These are phyloP conservation scores for Whitmania pigra DNA, from an alignment of 1,140 invertebrate genomes.

Conservation along the genomic window DNA sequence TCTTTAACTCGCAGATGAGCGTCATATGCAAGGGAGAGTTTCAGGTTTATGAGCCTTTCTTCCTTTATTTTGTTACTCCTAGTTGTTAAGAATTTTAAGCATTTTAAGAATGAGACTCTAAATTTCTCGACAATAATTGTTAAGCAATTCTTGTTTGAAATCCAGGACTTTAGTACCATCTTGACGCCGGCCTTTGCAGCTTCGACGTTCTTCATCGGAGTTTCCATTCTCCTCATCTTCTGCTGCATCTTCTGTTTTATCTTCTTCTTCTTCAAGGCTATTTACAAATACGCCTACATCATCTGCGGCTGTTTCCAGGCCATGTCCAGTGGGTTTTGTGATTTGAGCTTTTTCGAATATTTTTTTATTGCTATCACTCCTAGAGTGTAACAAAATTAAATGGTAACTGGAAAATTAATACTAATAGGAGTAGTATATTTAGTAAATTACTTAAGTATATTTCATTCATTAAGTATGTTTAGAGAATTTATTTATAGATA, in stretches of 20 bases:
- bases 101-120: background rate
- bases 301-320: slow-evolving; percentile 86
- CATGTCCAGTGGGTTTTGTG: slow-evolving; percentile 65
- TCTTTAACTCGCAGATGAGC: slow-evolving; percentile 41
- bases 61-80: background rate
- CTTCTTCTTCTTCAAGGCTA: slow-evolving; percentile 83
- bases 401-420: no score
- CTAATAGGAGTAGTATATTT: no score
- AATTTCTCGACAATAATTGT: background rate
- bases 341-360: background rate
- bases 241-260: slow-evolving; percentile 67
- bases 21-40: slow-evolving; percentile 22
- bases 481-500: no score
- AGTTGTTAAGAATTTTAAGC: background rate
- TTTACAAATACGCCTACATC: slow-evolving; percentile 80
- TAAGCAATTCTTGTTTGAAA: background rate
- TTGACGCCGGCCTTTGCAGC: slow-evolving; percentile 63
- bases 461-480: no score
- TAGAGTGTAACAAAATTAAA: no score
- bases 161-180: slow-evolving; percentile 65
- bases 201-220: slow-evolving; percentile 70
- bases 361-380: no score
- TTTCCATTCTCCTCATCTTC: slow-evolving; percentile 68
- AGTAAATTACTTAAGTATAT: no score
- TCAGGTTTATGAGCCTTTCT: slow-evolving; percentile 7